Conservation (phyloP, 2,888 invertebrate species). For the Priocnemis perturbator region DNA sequence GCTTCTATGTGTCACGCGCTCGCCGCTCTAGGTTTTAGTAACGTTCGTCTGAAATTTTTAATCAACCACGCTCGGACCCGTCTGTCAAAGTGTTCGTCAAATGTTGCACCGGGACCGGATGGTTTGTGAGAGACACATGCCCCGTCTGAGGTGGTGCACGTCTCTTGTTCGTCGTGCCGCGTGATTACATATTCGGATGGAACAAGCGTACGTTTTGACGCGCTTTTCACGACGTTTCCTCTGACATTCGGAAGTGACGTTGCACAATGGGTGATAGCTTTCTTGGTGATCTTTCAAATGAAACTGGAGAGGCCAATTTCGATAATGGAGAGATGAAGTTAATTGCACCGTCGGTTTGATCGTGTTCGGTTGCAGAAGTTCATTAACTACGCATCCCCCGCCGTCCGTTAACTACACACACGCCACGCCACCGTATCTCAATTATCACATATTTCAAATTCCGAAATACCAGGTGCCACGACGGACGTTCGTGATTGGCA, state of each 20-base stretch:
- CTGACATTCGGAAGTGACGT: too few species aligned
- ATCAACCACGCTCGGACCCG: too few species aligned
- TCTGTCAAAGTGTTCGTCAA: background rate
- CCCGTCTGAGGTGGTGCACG: too few species aligned
- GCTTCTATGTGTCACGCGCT: too few species aligned
- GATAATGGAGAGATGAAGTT: conserved; percentile 43
- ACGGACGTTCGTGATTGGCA: conserved; percentile 41
- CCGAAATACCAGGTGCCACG: conserved; percentile 32
- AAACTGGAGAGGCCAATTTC: conserved; percentile 11
- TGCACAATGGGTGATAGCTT: background rate
- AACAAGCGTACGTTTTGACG: too few species aligned
- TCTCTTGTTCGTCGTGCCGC: too few species aligned
- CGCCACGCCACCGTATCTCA: conserved; percentile 23
- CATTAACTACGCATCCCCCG: conserved; percentile 31
- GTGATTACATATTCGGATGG: too few species aligned
- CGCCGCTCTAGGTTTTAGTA: too few species aligned
- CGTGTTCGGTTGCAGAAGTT: conserved; percentile 10
- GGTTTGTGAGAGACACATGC: too few species aligned
- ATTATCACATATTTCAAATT: conserved; percentile 45
- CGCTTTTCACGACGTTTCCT: too few species aligned
- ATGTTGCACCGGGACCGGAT: too few species aligned
- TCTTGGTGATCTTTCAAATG: background rate
- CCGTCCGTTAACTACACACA: conserved; percentile 34
- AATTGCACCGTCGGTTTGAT: conserved; percentile 43
- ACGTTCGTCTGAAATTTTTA: too few species aligned